Evolutionary conservation across 2,797 vertebrate species (phyloP), one percentile per base, ranked within the genome.

Genomic region (Champsocephalus esox): DNA sequence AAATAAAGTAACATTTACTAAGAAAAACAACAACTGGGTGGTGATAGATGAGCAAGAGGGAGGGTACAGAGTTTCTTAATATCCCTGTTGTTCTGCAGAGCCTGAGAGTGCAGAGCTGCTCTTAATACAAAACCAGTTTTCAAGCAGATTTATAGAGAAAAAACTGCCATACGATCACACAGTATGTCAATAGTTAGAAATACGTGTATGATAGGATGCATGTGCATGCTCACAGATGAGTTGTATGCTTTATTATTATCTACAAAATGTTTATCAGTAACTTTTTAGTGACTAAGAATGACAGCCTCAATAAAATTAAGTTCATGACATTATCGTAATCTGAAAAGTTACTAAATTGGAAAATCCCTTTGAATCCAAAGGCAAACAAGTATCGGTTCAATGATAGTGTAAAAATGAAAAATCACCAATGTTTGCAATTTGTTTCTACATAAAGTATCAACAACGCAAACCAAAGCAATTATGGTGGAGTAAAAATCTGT

Each of bases 1-100:
- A 75, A 60, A 56, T 66, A 41, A 68, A 85, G 17, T 52, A 7
- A 76, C 12, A 69, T 21, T 57, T 49, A 81, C 64, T 12, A 52
- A 46, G 10, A 24, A 17, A 11, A 12, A 54, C 49, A 66, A 58
- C 17, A 64, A 61, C 12, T 11, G 8, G 19, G 58, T 59, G 57
- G 11, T 43, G 58, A 43, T 41, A 51, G 44, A 24, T 60, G 14
- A 82, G 28, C 38, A 10, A 0, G 38, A 54, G 48, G 60, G 56
- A 62, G 60, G 66, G 28, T 16, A 13, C 16, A 10, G 2, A 56
- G 64, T 66, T 54, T 60, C 48, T 71, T 21, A 52, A 58, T 58
- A 46, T 62, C 16, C 57, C 38, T 41, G 43, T 48, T 62, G 54
- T 62, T 51, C 12, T 13, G 62, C 60, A 67, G 41, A 75, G 50